Evolutionary conservation across 2,113 vertebrate species (phyloP), one percentile per base, ranked within the genome.

Genomic region (Castor canadensis): DNA sequence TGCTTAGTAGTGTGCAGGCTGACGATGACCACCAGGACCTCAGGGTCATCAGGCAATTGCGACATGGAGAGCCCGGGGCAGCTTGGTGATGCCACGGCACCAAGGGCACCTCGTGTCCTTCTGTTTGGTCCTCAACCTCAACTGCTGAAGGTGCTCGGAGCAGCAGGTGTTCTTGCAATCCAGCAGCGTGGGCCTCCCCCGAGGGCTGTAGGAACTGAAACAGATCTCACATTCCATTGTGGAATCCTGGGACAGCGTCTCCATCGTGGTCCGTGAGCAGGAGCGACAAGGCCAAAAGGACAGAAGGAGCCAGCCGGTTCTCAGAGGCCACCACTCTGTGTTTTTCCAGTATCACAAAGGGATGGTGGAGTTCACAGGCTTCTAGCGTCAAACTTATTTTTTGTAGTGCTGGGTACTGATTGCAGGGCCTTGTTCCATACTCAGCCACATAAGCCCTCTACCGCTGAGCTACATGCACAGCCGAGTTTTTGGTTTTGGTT

Each of bases 111-210:
- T 98, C 95, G 99, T 98, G 97, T 99, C 99, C 98, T 99, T 99
- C 98, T 99, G 99, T 98, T 99, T 99, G 87, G 99, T 99, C 98
- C 99, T 98, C 99, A n/a, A n/a, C n/a, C n/a, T n/a, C n/a, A 99
- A 99, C 98, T 99, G 99, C 98, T 99, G 99, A 95, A 99, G 98
- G 96, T 99, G 99, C 96, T 99, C 99, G 0, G 99, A 99, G 98
- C 99, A 99, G 98, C 99, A 99, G 0, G 99, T 99, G 98, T 99
- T 99, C 11, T 98, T 98, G 97, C 99, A 99, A 64, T 99, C 99
- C 98, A 99, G 98, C 91, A 99, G 97, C 95, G 99, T 99, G 96
- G 99, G 99, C 95, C 99, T 98, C 13, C 99, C 98, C 9, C 99
- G 98, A 0, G 99, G 99, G 96, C 99, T 99, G 98, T 99, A 99